Conservation (phyloP, 2,113 vertebrate species). For the Eurystomus gularis region DNA sequence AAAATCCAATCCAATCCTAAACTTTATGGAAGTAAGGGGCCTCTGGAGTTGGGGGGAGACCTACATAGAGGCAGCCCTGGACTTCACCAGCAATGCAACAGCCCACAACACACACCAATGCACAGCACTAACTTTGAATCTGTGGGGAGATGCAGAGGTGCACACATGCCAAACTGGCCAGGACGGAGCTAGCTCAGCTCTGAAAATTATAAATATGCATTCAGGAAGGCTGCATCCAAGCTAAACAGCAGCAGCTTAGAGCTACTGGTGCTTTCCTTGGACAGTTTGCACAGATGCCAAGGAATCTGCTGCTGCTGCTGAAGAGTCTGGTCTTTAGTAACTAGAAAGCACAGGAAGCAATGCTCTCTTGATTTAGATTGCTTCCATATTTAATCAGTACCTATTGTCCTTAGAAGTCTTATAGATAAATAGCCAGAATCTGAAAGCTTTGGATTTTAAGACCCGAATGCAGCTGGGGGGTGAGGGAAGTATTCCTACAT, state of each 20-base stretch:
- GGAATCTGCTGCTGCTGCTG: neutral
- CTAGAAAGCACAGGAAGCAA: neutral
- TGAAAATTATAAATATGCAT: neutral
- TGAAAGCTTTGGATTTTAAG: neutral
- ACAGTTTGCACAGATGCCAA: neutral
- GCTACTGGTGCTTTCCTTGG: neutral
- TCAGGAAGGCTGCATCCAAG: neutral
- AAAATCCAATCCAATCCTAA: neutral
- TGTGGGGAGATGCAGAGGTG: neutral
- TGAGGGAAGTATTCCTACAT: neutral
- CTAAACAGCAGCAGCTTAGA: neutral
- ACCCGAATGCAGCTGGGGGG: neutral
- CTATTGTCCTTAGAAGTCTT: neutral
- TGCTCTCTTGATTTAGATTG: neutral
- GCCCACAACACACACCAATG: rapidly evolving
- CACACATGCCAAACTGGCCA: neutral
- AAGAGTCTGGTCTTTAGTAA: neutral
- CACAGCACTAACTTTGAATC: neutral
- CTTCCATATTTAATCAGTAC: neutral
- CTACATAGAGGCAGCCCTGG: neutral
- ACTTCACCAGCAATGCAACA: neutral
- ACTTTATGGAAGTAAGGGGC: neutral
- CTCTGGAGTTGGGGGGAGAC: neutral
- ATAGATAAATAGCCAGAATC: neutral
- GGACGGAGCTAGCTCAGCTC: neutral